phyloP scores from a whole-genome alignment of 2,113 vertebrate genomes.

The Pseudorhombus dupliciocellatus region DNA sequence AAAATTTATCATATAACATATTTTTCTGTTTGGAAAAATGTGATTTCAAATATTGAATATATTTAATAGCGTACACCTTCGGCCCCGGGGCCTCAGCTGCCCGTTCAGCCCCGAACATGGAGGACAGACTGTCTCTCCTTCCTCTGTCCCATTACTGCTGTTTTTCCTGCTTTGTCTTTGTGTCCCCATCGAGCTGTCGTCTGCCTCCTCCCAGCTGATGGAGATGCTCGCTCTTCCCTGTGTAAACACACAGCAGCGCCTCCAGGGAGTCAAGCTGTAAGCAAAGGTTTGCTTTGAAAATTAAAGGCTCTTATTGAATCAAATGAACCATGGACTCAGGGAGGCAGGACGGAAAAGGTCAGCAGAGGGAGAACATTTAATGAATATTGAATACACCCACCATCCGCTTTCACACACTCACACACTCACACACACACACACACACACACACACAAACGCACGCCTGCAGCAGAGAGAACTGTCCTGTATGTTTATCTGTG shows the following conservation, averaged over 20 bases:
- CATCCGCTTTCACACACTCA: background rate
- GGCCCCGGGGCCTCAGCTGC: slow-evolving; percentile 34
- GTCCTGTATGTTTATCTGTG: background rate
- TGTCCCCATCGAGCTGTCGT: background rate
- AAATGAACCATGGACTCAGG: slow-evolving; percentile 63
- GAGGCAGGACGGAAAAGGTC: slow-evolving; percentile 66
- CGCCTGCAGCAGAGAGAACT: background rate
- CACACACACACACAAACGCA: background rate
- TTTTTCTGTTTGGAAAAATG: too few species aligned
- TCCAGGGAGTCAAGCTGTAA: slow-evolving; percentile 58
- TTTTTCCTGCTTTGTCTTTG: slow-evolving; percentile 28
- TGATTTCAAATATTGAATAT: too few species aligned
- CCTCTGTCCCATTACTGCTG: background rate
- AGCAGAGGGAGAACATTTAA: slow-evolving; percentile 69
- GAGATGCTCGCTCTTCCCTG: slow-evolving; percentile 20
- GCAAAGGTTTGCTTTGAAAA: slow-evolving; percentile 68
- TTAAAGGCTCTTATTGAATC: slow-evolving; percentile 72
- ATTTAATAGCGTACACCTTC: too few species aligned
- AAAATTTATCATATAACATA: too few species aligned
- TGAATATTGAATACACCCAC: slow-evolving; percentile 65
- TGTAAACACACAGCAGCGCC: slow-evolving; percentile 47
- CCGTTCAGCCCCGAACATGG: too few species aligned
- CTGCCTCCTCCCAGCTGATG: slow-evolving; percentile 29
- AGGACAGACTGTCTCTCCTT: too few species aligned
- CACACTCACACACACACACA: too few species aligned